These are phyloP conservation scores for Hypothenemus hampei DNA, from an alignment of 1,140 invertebrate genomes.

Conservation along the genomic window DNA sequence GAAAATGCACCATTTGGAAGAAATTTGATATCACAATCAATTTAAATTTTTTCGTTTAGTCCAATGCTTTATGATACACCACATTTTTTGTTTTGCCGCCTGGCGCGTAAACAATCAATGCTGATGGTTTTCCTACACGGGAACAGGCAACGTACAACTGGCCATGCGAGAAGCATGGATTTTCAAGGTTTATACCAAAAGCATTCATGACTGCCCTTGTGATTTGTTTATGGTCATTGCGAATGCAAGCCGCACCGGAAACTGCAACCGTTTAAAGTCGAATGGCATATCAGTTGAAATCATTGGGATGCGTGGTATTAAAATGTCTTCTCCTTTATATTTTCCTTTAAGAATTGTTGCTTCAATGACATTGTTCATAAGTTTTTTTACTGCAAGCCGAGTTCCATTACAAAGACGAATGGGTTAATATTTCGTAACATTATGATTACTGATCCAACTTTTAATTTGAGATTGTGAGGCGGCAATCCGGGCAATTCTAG, in stretches of 20 bases:
- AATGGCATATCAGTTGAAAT: conserved; percentile 43
- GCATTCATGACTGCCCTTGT: conserved; percentile 47
- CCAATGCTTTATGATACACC: neutral
- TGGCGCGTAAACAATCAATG: conserved; percentile 17
- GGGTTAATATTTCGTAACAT: conserved; percentile 46
- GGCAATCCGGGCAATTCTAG: conserved; percentile 28
- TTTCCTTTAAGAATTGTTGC: conserved; percentile 46
- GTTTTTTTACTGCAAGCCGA: conserved; percentile 34
- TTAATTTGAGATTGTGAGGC: conserved; percentile 39
- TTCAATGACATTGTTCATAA: conserved; percentile 44
- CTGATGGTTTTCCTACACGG: conserved; percentile 38
- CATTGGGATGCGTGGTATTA: conserved; percentile 47
- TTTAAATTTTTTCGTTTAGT: too few species aligned
- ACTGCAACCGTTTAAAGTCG: conserved; percentile 47
- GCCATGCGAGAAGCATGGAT: conserved; percentile 40
- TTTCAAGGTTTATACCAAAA: conserved; percentile 39
- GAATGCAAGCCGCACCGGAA: conserved; percentile 49
- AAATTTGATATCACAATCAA: too few species aligned
- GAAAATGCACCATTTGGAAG: too few species aligned
- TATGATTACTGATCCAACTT: conserved; percentile 38
- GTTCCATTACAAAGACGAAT: conserved; percentile 46
- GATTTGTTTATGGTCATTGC: conserved; percentile 53
- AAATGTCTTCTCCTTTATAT: conserved; percentile 46
- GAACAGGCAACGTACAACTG: conserved; percentile 41
- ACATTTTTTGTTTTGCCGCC: conserved; percentile 20